Base-by-base conservation (phyloP, 2,797 vertebrate genomes). In the Lepus oiostolus region DNA sequence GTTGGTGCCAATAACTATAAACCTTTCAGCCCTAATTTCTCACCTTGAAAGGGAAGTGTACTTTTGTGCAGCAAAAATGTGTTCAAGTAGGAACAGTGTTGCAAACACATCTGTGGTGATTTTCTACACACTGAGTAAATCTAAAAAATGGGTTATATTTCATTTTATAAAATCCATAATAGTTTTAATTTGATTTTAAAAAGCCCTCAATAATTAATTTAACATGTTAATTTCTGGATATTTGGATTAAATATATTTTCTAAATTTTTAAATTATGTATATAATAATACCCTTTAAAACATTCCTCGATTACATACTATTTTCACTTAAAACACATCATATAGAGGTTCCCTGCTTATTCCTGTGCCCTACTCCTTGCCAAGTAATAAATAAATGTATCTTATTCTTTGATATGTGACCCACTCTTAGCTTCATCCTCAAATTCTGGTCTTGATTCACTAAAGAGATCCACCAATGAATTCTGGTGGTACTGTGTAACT, bases 381-480 rank as follows among this genome's bases (percentile, higher is more conserved):
- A 71, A 52, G 26, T 50, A 89, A 95, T 92, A 70, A 38, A 38
- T 21, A 89, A 85, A 90, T 54, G 2, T n/a, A 28, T 76, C 30
- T 80, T 92, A 47, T 83, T 76, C 38, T 50, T 38, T 68, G n/a
- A 28, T 76, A 26, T 47, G 4, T 62, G 50, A 63, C n/a, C 30
- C 11, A 85, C 16, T 72, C 63, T 82, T 87, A 63, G 22, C 19
- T 94, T 14, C 21, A 58, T 85, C 12, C 74, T 17, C 47, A 87
- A 87, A 85, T 67, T 93, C 65, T 83, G 21, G 5, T 74, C 86
- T 89, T 94, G 52, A 75, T 85, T 87, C 21, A 74, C 19, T 50
- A 60, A 75, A 52, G 14, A 96, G n/a, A 16, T 38, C 58, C 24
- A 35, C 35, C 30, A 60, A 50, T 62, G 47, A 71, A 71, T 19